Evolutionary conservation across 30 jellyfish, hydroid and myxozoan species (phyloP), one percentile per base, ranked within the genome.

Genomic region (Phacellophora camtschatica): DNA sequence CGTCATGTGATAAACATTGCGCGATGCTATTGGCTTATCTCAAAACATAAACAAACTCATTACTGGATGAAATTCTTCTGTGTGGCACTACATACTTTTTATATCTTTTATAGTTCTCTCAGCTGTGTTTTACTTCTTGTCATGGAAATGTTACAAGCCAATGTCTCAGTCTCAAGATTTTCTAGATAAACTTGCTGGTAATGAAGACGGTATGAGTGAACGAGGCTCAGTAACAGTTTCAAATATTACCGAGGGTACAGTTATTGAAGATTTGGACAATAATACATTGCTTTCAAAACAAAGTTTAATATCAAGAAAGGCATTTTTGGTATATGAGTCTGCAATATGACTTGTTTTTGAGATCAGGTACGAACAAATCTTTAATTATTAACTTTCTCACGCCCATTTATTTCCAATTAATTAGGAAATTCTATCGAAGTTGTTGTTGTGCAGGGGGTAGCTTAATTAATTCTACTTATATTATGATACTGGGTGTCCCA

Each of bases 61-160:
- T n/a, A n/a, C n/a, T n/a, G n/a, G n/a, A n/a, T n/a, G n/a, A n/a
- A n/a, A n/a, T n/a, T n/a, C n/a, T n/a, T n/a, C n/a, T n/a, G n/a
- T n/a, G n/a, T n/a, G n/a, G n/a, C n/a, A n/a, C 4, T 66, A 12
- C 33, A 28, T 32, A n/a, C 1, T 34, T 77, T 15, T 62, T 48
- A 12, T 58, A 28, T 11, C 66, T 63, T 43, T 65, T 84, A 2
- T 33, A 90, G 98, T 72, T 20, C 87, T 90, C 12, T 95, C 96
- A 0, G 98, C 98, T 10, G 55, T 83, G n/a, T 83, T 77, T 76
- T 90, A 90, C 75, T 78, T 90, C 66, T 62, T 90, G 39, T 90
- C 98, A 11, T 90, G 98, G 98, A 90, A 62, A 63, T 43, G 39
- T n/a, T 82, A 62, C 83, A 90, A 90, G 76, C 94, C 96, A 7